phyloP scores from a whole-genome alignment of 1,140 invertebrate species.

The Mya arenaria region DNA sequence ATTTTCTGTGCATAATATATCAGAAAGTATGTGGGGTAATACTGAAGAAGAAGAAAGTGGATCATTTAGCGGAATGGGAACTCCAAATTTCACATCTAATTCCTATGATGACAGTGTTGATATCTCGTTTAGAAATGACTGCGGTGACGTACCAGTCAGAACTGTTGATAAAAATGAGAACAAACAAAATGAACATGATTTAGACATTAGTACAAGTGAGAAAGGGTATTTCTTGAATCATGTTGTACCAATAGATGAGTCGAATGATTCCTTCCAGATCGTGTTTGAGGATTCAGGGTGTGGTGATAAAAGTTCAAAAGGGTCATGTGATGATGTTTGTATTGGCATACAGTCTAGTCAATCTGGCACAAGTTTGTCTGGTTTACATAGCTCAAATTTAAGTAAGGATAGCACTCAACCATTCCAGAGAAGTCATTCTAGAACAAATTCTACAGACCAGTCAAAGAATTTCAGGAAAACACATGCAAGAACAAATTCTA shows the following conservation, averaged over 20 bases:
- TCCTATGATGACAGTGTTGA: conserved; percentile 81
- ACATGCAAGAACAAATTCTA: conserved; percentile 1
- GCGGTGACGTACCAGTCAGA: conserved; percentile 36
- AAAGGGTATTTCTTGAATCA: background rate
- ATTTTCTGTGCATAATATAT: conserved; percentile 63
- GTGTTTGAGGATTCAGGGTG: conserved; percentile 83
- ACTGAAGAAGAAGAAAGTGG: conserved; percentile 68
- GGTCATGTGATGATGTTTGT: conserved; percentile 48
- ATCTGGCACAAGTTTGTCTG: background rate
- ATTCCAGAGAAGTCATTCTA: conserved; percentile 5
- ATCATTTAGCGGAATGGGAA: conserved; percentile 64
- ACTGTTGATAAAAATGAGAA: conserved; percentile 48
- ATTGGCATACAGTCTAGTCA: conserved; percentile 10
- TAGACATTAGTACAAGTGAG: background rate
- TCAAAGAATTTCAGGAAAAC: too few species aligned
- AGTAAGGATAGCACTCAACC: background rate
- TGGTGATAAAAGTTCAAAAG: conserved; percentile 66
- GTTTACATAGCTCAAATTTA: background rate
- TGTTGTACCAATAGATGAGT: background rate
- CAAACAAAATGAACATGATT: background rate
- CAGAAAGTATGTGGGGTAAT: conserved; percentile 18
- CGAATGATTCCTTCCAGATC: conserved; percentile 81
- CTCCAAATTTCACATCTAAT: conserved; percentile 29
- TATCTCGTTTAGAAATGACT: conserved; percentile 56
- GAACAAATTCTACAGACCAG: background rate